Percentiles rank a stretch among this genome's conserved stretches.
These are phyloP conservation scores for Liasis olivaceus DNA, from an alignment of 2,797 vertebrate genomes.

Conservation along the genomic window DNA sequence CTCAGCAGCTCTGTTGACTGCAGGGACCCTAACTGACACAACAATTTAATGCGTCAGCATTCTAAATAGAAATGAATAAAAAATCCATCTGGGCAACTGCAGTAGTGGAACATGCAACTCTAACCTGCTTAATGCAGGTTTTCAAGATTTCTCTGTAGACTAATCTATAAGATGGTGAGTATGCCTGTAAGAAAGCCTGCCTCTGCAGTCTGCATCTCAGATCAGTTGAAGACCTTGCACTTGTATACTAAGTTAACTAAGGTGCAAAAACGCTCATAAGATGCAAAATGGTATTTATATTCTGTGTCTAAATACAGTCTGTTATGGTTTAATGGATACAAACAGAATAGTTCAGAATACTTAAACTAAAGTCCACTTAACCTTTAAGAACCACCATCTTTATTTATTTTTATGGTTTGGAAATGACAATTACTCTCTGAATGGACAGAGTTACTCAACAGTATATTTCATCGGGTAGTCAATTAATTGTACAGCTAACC, in stretches of 20 bases:
- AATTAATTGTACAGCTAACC: conserved; percentile 26
- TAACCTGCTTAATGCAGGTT: conserved; percentile 70
- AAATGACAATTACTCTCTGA: conserved; percentile 42
- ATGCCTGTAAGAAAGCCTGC: conserved; percentile 44
- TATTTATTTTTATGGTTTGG: background rate
- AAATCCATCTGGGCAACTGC: conserved; percentile 83
- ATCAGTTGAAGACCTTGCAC: background rate
- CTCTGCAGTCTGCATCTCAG: conserved; percentile 42
- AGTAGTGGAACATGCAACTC: conserved; percentile 68
- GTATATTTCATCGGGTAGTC: conserved; percentile 46
- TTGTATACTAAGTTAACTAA: conserved; percentile 37
- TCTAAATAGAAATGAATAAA: conserved; percentile 84
- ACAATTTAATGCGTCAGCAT: conserved; percentile 82
- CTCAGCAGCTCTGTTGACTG: conserved; percentile 85
- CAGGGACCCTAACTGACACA: conserved; percentile 84
- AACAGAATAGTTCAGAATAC: conserved; percentile 28
- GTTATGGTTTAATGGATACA: conserved; percentile 30
- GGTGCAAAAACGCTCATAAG: conserved; percentile 20
- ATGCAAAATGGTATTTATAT: conserved; percentile 29
- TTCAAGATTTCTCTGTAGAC: conserved; percentile 57
- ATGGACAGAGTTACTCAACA: conserved; percentile 61
- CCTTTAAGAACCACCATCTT: conserved; percentile 9
- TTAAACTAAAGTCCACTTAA: conserved; percentile 25
- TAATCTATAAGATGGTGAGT: conserved; percentile 76
- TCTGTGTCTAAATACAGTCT: background rate